phyloP scores from a whole-genome alignment of 2,113 vertebrate species.

The Platichthys stellatus region DNA sequence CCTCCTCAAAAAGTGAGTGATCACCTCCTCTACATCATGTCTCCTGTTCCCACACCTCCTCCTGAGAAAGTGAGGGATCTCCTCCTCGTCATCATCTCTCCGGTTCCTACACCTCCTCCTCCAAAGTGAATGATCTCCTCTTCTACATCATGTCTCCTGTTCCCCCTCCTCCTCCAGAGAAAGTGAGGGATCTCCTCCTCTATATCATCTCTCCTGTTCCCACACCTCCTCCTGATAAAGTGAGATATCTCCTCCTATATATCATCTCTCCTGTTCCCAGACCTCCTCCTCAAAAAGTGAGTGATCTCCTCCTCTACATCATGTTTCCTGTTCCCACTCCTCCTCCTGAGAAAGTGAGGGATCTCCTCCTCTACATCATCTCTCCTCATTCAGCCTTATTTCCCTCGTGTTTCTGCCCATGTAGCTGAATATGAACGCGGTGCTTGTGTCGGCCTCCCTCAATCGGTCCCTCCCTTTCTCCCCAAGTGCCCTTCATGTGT shows the following conservation, averaged over 20 bases:
- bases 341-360: background rate
- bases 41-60: background rate
- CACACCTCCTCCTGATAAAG: too few species aligned
- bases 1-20: background rate
- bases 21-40: background rate
- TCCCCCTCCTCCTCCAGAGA: too few species aligned
- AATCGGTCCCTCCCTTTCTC: background rate
- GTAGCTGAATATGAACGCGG: conserved; percentile 27
- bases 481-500: conserved; percentile 60
- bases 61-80: too few species aligned
- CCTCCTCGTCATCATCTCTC: too few species aligned
- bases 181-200: too few species aligned
- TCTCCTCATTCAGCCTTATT: conserved; percentile 6
- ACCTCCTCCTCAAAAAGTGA: background rate
- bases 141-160: too few species aligned
- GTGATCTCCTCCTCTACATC: too few species aligned
- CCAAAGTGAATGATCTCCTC: too few species aligned
- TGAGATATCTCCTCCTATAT: background rate
- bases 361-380: background rate
- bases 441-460: background rate
- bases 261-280: background rate
- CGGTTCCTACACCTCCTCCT: too few species aligned
- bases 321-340: conserved; percentile 7
- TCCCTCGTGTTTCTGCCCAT: background rate
- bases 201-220: too few species aligned